phyloP scores from a whole-genome alignment of 2,888 invertebrate genomes.

The Leptarthrus brevirostris region DNA sequence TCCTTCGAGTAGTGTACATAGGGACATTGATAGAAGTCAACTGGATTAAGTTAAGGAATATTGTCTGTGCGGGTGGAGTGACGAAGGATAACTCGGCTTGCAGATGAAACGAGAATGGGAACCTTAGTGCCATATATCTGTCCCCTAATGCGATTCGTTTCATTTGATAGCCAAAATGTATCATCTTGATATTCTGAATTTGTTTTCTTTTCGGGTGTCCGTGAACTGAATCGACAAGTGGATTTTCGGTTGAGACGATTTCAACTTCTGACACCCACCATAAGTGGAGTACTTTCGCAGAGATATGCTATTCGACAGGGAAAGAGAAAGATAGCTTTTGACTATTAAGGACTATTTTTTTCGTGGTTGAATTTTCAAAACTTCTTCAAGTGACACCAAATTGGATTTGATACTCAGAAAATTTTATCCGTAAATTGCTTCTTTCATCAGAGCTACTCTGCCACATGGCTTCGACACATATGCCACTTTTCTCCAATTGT shows the following conservation, averaged over 20 bases:
- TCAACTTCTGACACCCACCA: constrained; percentile 22
- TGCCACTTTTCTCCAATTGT: neutral
- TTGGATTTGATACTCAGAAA: no score
- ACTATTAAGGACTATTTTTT: no score
- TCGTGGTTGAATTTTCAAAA: no score
- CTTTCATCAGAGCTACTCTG: no score
- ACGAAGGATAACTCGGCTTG: neutral
- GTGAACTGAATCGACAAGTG: constrained; percentile 56
- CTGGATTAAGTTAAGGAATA: constrained; percentile 10
- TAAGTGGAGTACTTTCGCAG: neutral
- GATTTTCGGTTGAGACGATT: constrained; percentile 36
- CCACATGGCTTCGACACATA: neutral
- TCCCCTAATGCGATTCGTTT: constrained; percentile 54
- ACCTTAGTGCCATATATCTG: constrained; percentile 24
- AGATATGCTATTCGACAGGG: no score
- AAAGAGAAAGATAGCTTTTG: no score
- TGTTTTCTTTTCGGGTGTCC: constrained; percentile 54
- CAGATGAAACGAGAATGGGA: neutral
- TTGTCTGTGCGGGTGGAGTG: neutral
- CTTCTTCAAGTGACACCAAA: no score
- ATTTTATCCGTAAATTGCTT: no score
- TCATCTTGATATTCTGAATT: constrained; percentile 57
- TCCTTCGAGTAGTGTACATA: constrained; percentile 13
- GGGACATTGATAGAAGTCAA: constrained; percentile 35
- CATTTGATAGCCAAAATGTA: constrained; percentile 56